Conservation (phyloP, 1,140 invertebrate genomes). For the Drosophila mauritiana region DNA sequence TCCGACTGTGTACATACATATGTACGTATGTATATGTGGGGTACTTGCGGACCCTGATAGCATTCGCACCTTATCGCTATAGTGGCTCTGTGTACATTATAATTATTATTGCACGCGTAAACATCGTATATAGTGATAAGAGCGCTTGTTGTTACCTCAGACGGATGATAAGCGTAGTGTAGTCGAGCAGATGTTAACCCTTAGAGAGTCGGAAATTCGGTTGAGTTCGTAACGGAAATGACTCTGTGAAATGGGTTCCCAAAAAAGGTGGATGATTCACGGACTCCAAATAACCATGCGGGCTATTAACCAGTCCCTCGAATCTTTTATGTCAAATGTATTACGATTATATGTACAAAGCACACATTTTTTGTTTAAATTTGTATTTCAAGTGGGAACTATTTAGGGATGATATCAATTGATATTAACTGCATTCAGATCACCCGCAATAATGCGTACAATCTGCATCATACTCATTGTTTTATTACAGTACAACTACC, state of each 20-base stretch:
- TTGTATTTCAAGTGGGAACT: background rate
- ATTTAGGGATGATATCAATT: background rate
- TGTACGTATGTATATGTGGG: background rate
- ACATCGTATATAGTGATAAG: conserved; percentile 33
- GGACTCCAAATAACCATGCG: conserved; percentile 36
- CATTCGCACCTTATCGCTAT: conserved; percentile 39
- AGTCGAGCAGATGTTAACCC: conserved; percentile 30
- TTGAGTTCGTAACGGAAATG: conserved; percentile 25
- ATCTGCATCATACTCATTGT: background rate
- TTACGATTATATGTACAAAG: background rate
- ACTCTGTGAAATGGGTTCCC: conserved; percentile 24
- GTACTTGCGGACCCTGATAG: conserved; percentile 8
- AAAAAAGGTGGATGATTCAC: conserved; percentile 48
- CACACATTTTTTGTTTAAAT: background rate
- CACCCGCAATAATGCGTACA: background rate
- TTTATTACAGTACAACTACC: background rate
- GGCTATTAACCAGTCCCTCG: conserved; percentile 1
- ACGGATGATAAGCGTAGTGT: conserved; percentile 24
- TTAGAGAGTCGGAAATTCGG: conserved; percentile 14
- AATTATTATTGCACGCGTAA: conserved; percentile 53
- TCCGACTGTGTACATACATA: background rate
- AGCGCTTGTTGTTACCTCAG: conserved; percentile 29
- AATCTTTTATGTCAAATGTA: conserved; percentile 23
- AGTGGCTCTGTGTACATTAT: conserved; percentile 28
- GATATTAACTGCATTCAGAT: background rate